A percentile compares a stretch with the other conserved stretches of the same genome.
Evolutionary conservation across 2,888 invertebrate genomes (phyloP).

Genomic region (Phyllotreta cruciferae): DNA sequence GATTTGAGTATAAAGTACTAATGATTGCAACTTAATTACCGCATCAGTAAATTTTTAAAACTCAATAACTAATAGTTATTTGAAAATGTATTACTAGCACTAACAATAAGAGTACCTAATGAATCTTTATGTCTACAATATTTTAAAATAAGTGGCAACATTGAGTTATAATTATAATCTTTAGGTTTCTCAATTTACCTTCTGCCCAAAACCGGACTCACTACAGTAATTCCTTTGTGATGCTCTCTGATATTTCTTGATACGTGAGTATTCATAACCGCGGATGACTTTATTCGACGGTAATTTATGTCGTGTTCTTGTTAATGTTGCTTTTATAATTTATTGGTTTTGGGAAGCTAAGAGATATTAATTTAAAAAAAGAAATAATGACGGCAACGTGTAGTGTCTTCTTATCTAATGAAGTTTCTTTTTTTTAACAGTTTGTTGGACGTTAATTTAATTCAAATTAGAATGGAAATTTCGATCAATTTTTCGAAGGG

Average conservation of each 20-base stretch:
- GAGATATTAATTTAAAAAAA: too few species aligned
- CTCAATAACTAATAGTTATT: too few species aligned
- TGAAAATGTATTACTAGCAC: too few species aligned
- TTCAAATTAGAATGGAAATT: too few species aligned
- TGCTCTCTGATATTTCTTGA: constrained; percentile 37
- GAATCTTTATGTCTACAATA: background rate
- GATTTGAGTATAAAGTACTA: background rate
- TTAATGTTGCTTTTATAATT: constrained; percentile 14
- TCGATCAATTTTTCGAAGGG: too few species aligned
- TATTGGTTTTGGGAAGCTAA: constrained; percentile 1
- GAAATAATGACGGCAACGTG: too few species aligned
- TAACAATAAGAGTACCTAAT: too few species aligned
- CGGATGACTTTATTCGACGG: constrained; percentile 41
- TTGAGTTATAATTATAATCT: constrained; percentile 18
- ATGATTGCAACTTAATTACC: too few species aligned
- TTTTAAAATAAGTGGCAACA: constrained; percentile 26
- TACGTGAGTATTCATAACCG: constrained; percentile 36
- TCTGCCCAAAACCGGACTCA: constrained; percentile 39
- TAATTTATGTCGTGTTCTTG: constrained; percentile 26
- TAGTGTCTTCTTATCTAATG: too few species aligned
- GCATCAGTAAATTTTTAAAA: too few species aligned
- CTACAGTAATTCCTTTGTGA: constrained; percentile 41
- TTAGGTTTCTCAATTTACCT: constrained; percentile 39
- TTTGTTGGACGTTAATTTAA: too few species aligned
- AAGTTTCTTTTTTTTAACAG: too few species aligned